Evolutionary conservation across 1,140 invertebrate species (phyloP).

Genomic region (Drosophila ohnishii): DNA sequence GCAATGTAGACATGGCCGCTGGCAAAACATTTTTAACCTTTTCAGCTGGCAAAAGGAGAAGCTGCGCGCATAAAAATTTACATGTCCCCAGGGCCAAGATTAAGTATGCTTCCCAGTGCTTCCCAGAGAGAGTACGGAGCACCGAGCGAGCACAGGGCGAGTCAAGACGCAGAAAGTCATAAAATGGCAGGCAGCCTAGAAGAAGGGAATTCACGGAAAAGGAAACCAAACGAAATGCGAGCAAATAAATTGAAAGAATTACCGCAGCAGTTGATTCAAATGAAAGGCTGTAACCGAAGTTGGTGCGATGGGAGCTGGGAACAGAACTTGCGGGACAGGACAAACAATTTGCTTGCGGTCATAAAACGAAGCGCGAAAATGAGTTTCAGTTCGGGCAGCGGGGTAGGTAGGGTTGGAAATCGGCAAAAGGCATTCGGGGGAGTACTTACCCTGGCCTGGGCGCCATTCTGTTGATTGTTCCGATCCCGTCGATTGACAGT

Average conservation of each 20-base stretch:
- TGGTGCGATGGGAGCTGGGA: constrained; percentile 26
- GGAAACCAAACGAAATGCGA: constrained; percentile 57
- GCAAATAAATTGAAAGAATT: constrained; percentile 82
- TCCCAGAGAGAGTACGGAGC: constrained; percentile 30
- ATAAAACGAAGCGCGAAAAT: constrained; percentile 77
- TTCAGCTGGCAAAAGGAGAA: constrained; percentile 41
- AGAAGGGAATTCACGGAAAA: constrained; percentile 18
- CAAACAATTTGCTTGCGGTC: constrained; percentile 81
- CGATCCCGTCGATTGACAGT: constrained; percentile 83
- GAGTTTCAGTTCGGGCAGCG: constrained; percentile 41
- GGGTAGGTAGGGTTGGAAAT: neutral
- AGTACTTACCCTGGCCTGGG: constrained; percentile 81
- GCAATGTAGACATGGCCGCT: constrained; percentile 76
- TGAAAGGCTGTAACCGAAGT: constrained; percentile 46
- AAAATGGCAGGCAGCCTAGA: constrained; percentile 49
- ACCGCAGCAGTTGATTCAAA: constrained; percentile 81
- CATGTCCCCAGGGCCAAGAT: constrained; percentile 82
- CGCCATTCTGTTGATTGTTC: constrained; percentile 80
- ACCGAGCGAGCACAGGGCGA: constrained; percentile 15
- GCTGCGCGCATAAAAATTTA: constrained; percentile 79
- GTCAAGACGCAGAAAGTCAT: constrained; percentile 61
- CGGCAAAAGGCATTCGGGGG: neutral
- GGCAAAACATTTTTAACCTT: constrained; percentile 69
- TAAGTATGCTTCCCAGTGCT: constrained; percentile 72
- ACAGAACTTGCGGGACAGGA: constrained; percentile 52